Conservation (phyloP, 1,140 invertebrate species). For the Araneus ventricosus region DNA sequence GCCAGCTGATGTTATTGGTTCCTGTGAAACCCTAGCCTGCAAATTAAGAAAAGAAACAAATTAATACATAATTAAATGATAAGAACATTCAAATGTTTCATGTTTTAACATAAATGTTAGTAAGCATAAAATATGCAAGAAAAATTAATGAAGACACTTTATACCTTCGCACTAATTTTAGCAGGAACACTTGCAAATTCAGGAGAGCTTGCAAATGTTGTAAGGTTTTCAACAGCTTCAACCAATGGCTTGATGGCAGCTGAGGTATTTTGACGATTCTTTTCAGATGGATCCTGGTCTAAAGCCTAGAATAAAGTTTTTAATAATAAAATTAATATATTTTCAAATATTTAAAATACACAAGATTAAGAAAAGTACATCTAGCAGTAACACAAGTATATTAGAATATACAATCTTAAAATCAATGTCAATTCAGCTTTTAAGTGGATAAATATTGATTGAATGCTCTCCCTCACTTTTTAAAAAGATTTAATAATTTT, state of each 20-base stretch:
- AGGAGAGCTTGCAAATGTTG: conserved; percentile 93
- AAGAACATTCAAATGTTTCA: not conserved
- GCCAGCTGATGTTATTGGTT: conserved; percentile 92
- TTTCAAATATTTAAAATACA: not conserved
- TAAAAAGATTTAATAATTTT: no score
- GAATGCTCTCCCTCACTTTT: no score
- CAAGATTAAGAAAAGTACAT: not conserved
- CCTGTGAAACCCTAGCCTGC: conserved; percentile 87
- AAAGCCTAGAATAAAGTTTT: conserved; percentile 81
- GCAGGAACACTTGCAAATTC: conserved; percentile 96
- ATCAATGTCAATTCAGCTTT: no score
- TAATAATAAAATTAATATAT: not conserved
- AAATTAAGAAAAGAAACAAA: conserved; percentile 19
- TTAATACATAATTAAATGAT: not conserved
- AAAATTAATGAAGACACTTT: not conserved
- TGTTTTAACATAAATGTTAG: not conserved
- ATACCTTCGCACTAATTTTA: conserved; percentile 86
- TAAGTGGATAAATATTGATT: no score
- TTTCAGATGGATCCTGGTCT: conserved; percentile 89
- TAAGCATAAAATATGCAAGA: not conserved
- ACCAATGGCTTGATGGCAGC: conserved; percentile 91
- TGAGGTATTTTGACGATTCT: conserved; percentile 88
- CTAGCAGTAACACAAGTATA: no score
- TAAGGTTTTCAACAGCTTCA: conserved; percentile 95
- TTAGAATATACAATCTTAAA: no score